Evolutionary conservation across 2,888 invertebrate genomes (phyloP), one percentile per base, ranked within the genome.

Genomic region (Ennomos erosarius): DNA sequence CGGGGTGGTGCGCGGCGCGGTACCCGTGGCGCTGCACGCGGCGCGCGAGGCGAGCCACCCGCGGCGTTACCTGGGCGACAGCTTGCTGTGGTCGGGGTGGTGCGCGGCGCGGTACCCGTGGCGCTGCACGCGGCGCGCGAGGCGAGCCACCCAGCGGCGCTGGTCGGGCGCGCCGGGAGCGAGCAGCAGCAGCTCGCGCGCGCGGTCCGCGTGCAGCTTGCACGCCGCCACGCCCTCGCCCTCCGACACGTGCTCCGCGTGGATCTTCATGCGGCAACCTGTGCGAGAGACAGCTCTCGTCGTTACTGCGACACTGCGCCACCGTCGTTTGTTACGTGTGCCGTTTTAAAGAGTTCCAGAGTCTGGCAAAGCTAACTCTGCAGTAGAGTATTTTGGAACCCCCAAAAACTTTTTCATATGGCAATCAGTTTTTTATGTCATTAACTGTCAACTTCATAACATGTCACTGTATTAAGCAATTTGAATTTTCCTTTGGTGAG

Each of bases 231-330:
- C 95, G 84, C 97, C 97, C 82, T 51, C 57, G 73, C 92, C 93
- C 71, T 94, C 94, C 76, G 97, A 96, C 85, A 98, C 95, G 94
- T 99, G 99, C 84, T 99, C 99, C 87, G 98, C 97, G 92, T 99
- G 99, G 80, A 99, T 97, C 94, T 99, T 99, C 85, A 98, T 97
- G 81, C 97, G 97, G 92, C 99, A 99, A 70, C 98, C 98, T 97
- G 82, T 42, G 11, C 26, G 26, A 6, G 6, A 4, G 26, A 26
- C 26, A 3, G 26, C 26, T 26, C 26, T 6, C 6, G 0, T 26
- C 26, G n/a, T n/a, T n/a, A n/a, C n/a, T n/a, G n/a, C n/a, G n/a
- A n/a, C n/a, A n/a, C n/a, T n/a, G n/a, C n/a, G n/a, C n/a, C n/a
- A n/a, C n/a, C n/a, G n/a, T n/a, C n/a, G n/a, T n/a, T n/a, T n/a